Percentiles rank a stretch among this genome's conserved stretches.
These are phyloP conservation scores for Sylvicola fuscatus DNA, from an alignment of 2,888 invertebrate genomes.

Conservation along the genomic window DNA sequence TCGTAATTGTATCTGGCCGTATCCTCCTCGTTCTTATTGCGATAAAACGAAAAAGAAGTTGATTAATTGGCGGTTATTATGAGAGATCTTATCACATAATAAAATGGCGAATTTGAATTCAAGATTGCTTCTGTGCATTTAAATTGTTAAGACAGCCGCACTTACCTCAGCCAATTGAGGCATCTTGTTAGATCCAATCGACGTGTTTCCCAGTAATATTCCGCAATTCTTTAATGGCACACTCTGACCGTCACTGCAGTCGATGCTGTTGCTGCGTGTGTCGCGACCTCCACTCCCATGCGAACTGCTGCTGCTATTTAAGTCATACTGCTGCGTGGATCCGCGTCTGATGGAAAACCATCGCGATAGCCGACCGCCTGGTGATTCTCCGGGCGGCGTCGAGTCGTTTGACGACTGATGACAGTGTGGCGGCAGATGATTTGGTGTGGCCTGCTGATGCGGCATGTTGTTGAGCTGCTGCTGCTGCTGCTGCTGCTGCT, in stretches of 20 bases:
- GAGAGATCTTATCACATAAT: too few species aligned
- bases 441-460: conserved; percentile 6
- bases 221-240: not conserved
- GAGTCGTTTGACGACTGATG: conserved; percentile 8
- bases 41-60: not conserved
- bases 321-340: conserved; percentile 65
- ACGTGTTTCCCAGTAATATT: conserved; percentile 13
- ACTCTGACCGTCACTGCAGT: conserved; percentile 1
- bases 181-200: conserved; percentile 38
- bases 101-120: too few species aligned
- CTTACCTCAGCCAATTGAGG: conserved; percentile 61
- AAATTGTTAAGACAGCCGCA: conserved; percentile 3
- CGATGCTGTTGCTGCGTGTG: conserved; percentile 8
- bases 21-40: conserved; percentile 19
- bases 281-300: not conserved
- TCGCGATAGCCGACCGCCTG: conserved; percentile 56
- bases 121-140: too few species aligned
- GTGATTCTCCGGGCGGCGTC: conserved; percentile 43
- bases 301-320: conserved; percentile 22
- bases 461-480: conserved; percentile 11
- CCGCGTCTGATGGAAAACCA: conserved; percentile 80
- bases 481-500: conserved; percentile 11
- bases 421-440: conserved; percentile 1
- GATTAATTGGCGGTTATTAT: not conserved
- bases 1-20: conserved; percentile 14